Evolutionary conservation across 2,797 vertebrate species (phyloP).

Genomic region (Margarornis squamiger): DNA sequence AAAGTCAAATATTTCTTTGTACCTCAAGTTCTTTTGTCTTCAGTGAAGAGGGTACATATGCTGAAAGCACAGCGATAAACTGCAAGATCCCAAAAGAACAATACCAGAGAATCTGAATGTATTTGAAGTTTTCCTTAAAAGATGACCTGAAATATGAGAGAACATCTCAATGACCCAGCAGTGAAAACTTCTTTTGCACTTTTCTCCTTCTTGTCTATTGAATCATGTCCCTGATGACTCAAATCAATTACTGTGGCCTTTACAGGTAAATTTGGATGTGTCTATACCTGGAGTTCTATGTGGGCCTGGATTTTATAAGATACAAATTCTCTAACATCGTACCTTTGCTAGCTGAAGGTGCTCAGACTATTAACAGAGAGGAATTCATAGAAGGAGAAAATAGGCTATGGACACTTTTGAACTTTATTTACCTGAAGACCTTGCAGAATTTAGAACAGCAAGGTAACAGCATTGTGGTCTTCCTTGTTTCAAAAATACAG

Average conservation of each 20-base stretch:
- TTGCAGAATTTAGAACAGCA: background rate
- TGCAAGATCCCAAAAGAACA: background rate
- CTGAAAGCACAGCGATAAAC: background rate
- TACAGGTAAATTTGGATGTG: background rate
- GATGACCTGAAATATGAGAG: background rate
- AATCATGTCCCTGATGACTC: background rate
- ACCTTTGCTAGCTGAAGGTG: background rate
- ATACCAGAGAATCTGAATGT: background rate
- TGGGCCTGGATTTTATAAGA: background rate
- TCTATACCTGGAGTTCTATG: background rate
- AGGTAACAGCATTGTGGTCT: background rate
- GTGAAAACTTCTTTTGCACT: background rate
- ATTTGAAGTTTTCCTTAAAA: background rate
- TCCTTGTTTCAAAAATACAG: background rate
- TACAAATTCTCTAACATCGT: background rate
- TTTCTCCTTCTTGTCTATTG: background rate
- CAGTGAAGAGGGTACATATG: background rate
- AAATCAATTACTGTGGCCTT: background rate
- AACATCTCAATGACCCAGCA: background rate
- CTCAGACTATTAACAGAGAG: background rate
- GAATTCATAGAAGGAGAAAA: background rate
- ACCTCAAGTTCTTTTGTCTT: background rate
- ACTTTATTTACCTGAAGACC: background rate
- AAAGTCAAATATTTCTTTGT: background rate
- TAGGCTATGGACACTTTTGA: background rate